Base-by-base conservation (phyloP, 2,888 invertebrate species). In the Trissolcus japonicus region DNA sequence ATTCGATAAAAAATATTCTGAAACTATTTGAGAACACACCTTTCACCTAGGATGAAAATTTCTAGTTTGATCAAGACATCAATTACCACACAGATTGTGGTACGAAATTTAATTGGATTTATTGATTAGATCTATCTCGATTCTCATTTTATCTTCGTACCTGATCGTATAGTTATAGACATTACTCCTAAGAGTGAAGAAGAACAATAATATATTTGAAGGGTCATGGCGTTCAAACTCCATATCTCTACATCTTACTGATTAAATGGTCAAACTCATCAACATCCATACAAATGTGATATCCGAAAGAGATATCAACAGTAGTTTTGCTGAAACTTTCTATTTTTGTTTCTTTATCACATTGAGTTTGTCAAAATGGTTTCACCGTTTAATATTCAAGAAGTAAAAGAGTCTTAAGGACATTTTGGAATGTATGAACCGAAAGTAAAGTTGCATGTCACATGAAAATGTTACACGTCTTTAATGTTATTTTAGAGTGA, bases 31-130 rank as follows among this genome's bases (percentile, higher is more conserved):
- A 35, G 11, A 35, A 35, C 29, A 29, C 29, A 29, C 6, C 35
- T 11, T 35, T 3, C 9, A 35, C 0, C 1, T 35, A 35, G 35
- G 6, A 35, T 11, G 9, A 2, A 1, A 35, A 9, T 35, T 35
- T 29, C 6, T 29, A 7, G 29, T 29, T 4, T 4, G 25, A 25
- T 51, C 40, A 61, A 59, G 72, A 61, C 57, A 57, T 50, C 72
- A 73, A 65, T 75, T 68, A 72, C 81, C 79, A 78, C 72, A 78
- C 79, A 81, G 79, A 73, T 71, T 80, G 81, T 81, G 84, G 84
- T 85, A 85, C 83, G 81, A 84, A 86, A 87, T 88, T 87, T 88
- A 87, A 88, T 88, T 88, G 86, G 83, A 87, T 87, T 86, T 86
- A 88, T 88, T 85, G 88, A 87, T 86, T 85, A 85, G 84, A 83